A percentile compares a stretch with the other conserved stretches of the same genome.
Conservation (phyloP, 1,140 invertebrate species). For the Zophobas atratus region DNA sequence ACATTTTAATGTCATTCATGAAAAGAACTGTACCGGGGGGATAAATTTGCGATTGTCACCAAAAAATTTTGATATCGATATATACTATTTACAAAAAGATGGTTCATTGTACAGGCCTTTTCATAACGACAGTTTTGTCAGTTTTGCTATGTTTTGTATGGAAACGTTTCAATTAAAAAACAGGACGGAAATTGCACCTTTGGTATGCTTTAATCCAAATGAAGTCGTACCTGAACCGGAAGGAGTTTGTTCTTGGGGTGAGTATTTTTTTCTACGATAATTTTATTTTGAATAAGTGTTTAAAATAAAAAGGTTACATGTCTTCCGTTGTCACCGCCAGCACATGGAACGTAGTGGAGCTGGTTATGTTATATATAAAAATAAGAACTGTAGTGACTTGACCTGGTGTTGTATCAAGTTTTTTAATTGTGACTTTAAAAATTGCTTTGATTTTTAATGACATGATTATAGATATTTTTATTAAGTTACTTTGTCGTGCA, state of each 20-base stretch:
- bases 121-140: neutral
- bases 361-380: no score
- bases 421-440: no score
- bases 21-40: neutral
- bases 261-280: constrained; percentile 5
- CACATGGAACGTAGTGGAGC: neutral
- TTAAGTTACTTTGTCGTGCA: no score
- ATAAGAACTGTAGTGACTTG: no score
- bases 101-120: constrained; percentile 13
- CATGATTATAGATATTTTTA: no score
- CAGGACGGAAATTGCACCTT: neutral
- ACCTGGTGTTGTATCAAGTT: no score
- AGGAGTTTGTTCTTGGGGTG: constrained; percentile 15
- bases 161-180: constrained; percentile 2
- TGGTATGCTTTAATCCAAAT: neutral
- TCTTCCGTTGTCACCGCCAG: neutral
- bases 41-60: constrained; percentile 8
- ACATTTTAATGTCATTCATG: constrained; percentile 11
- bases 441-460: no score
- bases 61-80: neutral
- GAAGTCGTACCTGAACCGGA: constrained; percentile 8
- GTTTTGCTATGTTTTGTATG: constrained; percentile 17
- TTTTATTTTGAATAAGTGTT: neutral
- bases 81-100: constrained; percentile 7
- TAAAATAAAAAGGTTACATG: neutral